Evolutionary conservation across 2,797 vertebrate genomes (phyloP).

Genomic region (Gastrophryne carolinensis): DNA sequence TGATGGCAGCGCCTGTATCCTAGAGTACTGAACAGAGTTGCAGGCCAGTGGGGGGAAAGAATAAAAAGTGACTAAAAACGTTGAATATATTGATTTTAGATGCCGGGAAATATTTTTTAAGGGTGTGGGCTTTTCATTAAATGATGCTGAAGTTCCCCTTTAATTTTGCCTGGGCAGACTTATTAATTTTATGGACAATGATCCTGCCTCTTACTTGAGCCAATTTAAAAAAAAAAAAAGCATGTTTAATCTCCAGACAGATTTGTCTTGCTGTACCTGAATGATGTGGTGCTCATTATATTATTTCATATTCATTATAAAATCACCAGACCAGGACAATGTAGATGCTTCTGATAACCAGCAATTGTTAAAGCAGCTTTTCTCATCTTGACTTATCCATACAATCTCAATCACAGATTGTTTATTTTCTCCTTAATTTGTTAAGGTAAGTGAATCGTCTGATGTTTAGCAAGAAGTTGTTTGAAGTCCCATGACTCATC

Average conservation of each 20-base stretch:
- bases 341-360: slow-evolving; percentile 24
- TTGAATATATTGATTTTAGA: too few species aligned
- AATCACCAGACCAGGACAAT: slow-evolving; percentile 5
- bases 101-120: too few species aligned
- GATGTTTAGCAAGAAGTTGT: slow-evolving; percentile 36
- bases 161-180: too few species aligned
- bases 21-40: too few species aligned
- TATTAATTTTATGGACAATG: too few species aligned
- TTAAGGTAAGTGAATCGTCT: slow-evolving; percentile 48
- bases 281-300: neutral
- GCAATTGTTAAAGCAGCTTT: slow-evolving; percentile 19
- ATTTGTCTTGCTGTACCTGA: neutral
- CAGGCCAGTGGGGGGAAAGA: too few species aligned
- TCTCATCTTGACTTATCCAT: slow-evolving; percentile 44
- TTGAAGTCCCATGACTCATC: slow-evolving; percentile 50
- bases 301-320: slow-evolving; percentile 24
- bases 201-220: too few species aligned
- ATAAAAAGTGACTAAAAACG: too few species aligned
- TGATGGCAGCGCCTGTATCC: too few species aligned
- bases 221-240: too few species aligned
- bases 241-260: neutral
- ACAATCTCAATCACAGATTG: slow-evolving; percentile 49
- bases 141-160: too few species aligned
- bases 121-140: too few species aligned
- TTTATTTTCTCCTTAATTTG: slow-evolving; percentile 48